These are phyloP conservation scores for Brachystomella parvula DNA, from an alignment of 1,140 invertebrate species.

Conservation along the genomic window DNA sequence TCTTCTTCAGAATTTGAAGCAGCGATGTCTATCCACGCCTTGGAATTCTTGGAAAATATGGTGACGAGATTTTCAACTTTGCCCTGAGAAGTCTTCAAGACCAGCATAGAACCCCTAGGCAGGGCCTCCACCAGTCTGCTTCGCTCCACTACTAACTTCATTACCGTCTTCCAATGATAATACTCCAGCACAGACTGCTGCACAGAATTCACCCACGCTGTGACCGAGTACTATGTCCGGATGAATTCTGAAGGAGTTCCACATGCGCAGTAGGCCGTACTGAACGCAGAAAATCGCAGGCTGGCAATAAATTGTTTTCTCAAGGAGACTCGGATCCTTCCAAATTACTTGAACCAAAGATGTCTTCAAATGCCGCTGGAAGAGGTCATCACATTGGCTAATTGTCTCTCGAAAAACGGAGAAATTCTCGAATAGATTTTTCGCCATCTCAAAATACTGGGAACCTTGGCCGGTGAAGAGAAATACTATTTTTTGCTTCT, in stretches of 20 bases:
- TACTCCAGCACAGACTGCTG: conserved; percentile 21
- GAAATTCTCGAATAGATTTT: conserved; percentile 16
- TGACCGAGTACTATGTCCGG: conserved; percentile 27
- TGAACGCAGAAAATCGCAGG: conserved; percentile 30
- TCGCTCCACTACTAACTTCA: not conserved
- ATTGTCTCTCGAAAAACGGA: conserved; percentile 23
- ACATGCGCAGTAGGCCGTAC: conserved; percentile 19
- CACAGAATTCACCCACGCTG: conserved; percentile 29
- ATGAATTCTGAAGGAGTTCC: conserved; percentile 24
- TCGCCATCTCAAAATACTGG: conserved; percentile 28
- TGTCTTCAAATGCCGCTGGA: conserved; percentile 1
- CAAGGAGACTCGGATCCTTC: not conserved
- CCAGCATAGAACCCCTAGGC: conserved; percentile 20
- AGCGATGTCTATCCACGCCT: conserved; percentile 11
- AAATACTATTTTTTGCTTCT: conserved; percentile 17
- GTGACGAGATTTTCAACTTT: not conserved
- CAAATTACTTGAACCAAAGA: not conserved
- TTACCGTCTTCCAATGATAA: not conserved
- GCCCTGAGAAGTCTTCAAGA: not conserved
- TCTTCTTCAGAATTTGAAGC: conserved; percentile 8
- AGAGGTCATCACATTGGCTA: conserved; percentile 7
- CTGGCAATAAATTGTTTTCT: conserved; percentile 26
- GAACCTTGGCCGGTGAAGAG: conserved; percentile 32
- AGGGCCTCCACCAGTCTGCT: not conserved
- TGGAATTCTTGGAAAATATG: not conserved